These are phyloP conservation scores for Sebastes fasciatus DNA, from an alignment of 2,113 vertebrate genomes.

Conservation along the genomic window DNA sequence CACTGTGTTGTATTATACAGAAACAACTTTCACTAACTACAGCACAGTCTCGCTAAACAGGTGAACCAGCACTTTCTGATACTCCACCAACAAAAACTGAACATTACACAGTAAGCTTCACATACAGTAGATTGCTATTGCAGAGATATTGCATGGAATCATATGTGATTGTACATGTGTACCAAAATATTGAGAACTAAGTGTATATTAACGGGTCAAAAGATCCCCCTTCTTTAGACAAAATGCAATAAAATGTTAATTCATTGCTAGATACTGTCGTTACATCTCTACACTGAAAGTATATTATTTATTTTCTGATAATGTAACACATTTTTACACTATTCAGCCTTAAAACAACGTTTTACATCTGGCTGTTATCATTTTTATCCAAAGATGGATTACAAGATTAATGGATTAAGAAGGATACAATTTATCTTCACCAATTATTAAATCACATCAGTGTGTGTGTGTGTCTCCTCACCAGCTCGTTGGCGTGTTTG, in stretches of 20 bases:
- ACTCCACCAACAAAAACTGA: neutral
- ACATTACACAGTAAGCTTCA: neutral
- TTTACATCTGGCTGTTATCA: neutral
- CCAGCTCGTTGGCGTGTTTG: slow-evolving; percentile 88
- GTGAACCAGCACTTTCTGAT: neutral
- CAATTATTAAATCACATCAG: neutral
- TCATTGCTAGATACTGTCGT: neutral
- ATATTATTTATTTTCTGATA: neutral
- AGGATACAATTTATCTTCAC: neutral
- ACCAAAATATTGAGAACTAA: neutral
- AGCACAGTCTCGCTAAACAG: neutral
- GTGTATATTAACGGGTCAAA: neutral
- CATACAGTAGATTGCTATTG: neutral
- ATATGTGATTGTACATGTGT: neutral
- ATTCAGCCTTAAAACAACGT: neutral
- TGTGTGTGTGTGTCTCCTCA: slow-evolving; percentile 61
- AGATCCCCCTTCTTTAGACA: neutral
- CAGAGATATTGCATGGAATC: neutral
- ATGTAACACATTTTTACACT: neutral
- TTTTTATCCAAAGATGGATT: neutral
- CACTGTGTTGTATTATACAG: neutral
- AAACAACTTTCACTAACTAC: neutral
- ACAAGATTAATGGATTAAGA: neutral
- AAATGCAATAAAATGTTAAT: neutral
- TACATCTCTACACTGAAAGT: neutral